Evolutionary conservation across 2,888 invertebrate species (phyloP), one percentile per base, ranked within the genome.

Genomic region (Oscheius sp.): DNA sequence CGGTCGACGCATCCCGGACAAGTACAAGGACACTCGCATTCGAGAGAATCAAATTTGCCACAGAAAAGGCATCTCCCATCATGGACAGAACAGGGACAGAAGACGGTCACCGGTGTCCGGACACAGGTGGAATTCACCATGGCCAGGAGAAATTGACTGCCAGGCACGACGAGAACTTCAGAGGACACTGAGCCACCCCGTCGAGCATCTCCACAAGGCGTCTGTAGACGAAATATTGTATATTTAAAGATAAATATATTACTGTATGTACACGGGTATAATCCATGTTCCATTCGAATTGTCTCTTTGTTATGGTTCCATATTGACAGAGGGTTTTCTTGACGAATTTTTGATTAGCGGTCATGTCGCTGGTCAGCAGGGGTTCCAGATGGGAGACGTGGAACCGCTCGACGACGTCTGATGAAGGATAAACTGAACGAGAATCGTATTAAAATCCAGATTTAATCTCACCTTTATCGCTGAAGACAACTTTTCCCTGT

Each of bases 1-100:
- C 52, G 49, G 18, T 66, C 66, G n/a, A 66, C 66, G 52, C 66
- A 66, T 7, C 66, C 66, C 9, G 66, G 66, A 29, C 66, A 66
- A 1, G 66, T 52, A 89, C 96, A 96, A 0, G 96, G 96, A 87
- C 96, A 96, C 89, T 96, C 96, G 85, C 96, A 96, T 88, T 95
- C 95, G 2, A 93, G 93, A 89, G 94, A 95, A 88, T 95, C 96
- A 94, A 95, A 95, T 63, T 95, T 92, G 88, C 94, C 93, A 89
- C 96, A 96, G 89, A 95, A 95, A 29, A 96, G 91, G 88, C 96
- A 96, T 2, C 94, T 91, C 2, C 95, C 92, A 89, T 95, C 94
- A 72, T 53, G 61, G 13, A 78, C 75, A 5, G 74, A 95, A 89
- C 96, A 96, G 0, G 96, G 95, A 88, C 96, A 96, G 90, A 96